Conservation (phyloP, 2,888 invertebrate genomes). For the Amiota minor region DNA sequence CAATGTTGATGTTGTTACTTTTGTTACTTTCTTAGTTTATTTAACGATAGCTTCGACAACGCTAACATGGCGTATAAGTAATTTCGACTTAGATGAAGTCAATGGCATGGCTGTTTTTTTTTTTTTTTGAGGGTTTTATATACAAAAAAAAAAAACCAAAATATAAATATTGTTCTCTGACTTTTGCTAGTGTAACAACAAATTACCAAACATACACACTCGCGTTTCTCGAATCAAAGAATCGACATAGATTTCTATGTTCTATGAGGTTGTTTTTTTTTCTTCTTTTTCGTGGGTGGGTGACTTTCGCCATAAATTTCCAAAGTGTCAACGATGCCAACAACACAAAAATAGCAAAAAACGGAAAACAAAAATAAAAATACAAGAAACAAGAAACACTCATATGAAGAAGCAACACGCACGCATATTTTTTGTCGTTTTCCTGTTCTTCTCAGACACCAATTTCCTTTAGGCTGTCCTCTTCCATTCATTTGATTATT, state of each 20-base stretch:
- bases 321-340: slow-evolving; percentile 69
- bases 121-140: not conserved
- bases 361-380: slow-evolving; percentile 1
- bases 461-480: slow-evolving; percentile 2
- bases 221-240: too few relatives aligned
- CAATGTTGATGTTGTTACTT: not conserved
- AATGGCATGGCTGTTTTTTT: not conserved
- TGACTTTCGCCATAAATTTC: slow-evolving; percentile 65
- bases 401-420: slow-evolving; percentile 58
- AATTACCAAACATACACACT: slow-evolving; percentile 16
- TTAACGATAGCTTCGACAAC: slow-evolving; percentile 14
- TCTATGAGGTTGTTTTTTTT: too few relatives aligned
- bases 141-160: slow-evolving; percentile 55
- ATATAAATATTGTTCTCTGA: slow-evolving; percentile 66
- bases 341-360: slow-evolving; percentile 37
- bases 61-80: slow-evolving; percentile 61
- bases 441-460: slow-evolving; percentile 17
- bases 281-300: not conserved
- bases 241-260: too few relatives aligned
- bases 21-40: not conserved
- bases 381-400: slow-evolving; percentile 43
- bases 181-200: slow-evolving; percentile 62
- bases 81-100: slow-evolving; percentile 59
- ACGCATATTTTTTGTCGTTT: slow-evolving; percentile 55
- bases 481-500: not conserved